Base-by-base conservation (phyloP, 2,797 vertebrate genomes). In the Linurgus olivaceus region DNA sequence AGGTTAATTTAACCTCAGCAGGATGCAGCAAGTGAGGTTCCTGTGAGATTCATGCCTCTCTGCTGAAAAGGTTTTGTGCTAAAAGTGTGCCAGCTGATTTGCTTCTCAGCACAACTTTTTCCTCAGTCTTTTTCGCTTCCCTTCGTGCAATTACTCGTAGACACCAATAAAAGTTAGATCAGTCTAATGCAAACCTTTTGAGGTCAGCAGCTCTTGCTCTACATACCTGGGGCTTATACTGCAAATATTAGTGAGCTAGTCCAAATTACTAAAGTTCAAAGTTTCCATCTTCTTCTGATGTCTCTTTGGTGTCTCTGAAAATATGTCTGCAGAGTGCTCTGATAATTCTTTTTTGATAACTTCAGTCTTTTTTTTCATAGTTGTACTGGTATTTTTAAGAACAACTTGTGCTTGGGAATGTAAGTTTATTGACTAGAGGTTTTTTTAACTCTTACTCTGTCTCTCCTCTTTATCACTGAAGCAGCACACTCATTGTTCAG, bases 241-340 rank as follows among this genome's bases (percentile, higher is more conserved):
- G 68, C 95, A 93, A 78, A 81, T 85, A 84, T 55, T 75, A 54
- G 87, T 35, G 66, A 94, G 84, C 81, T 75, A 91, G 85, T 67
- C 91, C 90, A 88, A 83, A 86, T 94, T 88, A 75, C 73, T 72
- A 11, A 78, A 73, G 87, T 90, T 94, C 94, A 88, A 48, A 93
- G 86, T 94, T 95, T 77, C 92, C 10, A 2, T 96, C 90, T 93
- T 87, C 95, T 95, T 96, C 97, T 97, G 72, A 86, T 74, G 54
- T 95, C 55, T 96, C 80, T 94, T 96, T 89, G 89, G 96, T 97
- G 91, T 75, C 79, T 79, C 96, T 96, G 85, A 96, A 95, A 91
- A 66, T 48, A 44, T 3, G 25, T 75, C 92, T 93, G 65, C 76
- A 70, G 85, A 88, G 40, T 70, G 33, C 78, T 55, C 86, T 55